Conservation (phyloP, 2,797 vertebrate genomes). For the Eulemur mongoz region DNA sequence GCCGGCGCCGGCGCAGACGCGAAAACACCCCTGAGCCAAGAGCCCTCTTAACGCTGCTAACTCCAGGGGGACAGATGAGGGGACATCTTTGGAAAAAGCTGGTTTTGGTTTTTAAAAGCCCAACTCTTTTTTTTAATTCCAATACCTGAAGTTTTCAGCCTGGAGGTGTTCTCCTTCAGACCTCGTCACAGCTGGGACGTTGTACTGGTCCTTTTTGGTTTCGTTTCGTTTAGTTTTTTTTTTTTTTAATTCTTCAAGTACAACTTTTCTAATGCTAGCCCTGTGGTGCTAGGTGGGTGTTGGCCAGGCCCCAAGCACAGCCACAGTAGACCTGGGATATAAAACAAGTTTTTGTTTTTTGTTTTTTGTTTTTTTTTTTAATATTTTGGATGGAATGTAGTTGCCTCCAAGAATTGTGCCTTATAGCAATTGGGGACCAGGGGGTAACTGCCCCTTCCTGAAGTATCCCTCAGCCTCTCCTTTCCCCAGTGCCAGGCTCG, state of each 20-base stretch:
- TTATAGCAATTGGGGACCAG: constrained; percentile 82
- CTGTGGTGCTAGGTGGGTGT: constrained; percentile 55
- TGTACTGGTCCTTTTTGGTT: constrained; percentile 12
- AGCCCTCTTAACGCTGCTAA: constrained; percentile 70
- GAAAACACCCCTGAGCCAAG: constrained; percentile 59
- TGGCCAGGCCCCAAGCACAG: constrained; percentile 59
- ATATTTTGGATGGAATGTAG: constrained; percentile 76
- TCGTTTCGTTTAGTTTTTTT: background rate
- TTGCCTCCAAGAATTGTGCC: constrained; percentile 86
- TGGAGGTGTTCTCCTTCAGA: constrained; percentile 50
- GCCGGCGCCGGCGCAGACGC: background rate
- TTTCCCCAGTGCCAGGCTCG: constrained; percentile 56
- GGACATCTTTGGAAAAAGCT: constrained; percentile 49
- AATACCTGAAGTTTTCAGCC: constrained; percentile 39
- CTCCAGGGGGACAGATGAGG: constrained; percentile 44
- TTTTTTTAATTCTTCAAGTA: constrained; percentile 31
- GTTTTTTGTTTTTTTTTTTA: background rate
- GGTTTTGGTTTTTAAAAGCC: constrained; percentile 59
- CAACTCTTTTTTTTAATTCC: constrained; percentile 26
- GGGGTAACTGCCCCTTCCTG: constrained; percentile 71
- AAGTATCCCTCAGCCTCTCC: constrained; percentile 53
- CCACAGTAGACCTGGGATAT: constrained; percentile 64
- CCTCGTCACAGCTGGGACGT: constrained; percentile 46
- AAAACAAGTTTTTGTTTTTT: constrained; percentile 31
- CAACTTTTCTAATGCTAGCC: constrained; percentile 38